phyloP scores from a whole-genome alignment of 1,140 invertebrate species.

The Agrypnia vestita region DNA sequence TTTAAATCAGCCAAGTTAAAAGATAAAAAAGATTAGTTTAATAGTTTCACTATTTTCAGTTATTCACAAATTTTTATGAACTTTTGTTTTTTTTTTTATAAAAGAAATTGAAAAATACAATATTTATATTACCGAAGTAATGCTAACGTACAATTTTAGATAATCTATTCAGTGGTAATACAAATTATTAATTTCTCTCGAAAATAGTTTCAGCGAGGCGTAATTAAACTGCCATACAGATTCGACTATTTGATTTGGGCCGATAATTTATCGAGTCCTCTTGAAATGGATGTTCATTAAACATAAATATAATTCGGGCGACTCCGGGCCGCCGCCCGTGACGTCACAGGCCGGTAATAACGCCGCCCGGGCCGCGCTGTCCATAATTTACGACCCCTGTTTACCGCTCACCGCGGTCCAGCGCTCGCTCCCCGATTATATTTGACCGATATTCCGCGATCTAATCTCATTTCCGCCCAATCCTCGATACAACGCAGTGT shows the following conservation, averaged over 20 bases:
- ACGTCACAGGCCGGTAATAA: constrained; percentile 22
- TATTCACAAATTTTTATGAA: too few relatives aligned
- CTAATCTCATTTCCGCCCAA: not conserved
- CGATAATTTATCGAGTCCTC: not conserved
- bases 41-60: too few relatives aligned
- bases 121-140: too few relatives aligned
- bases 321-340: not conserved
- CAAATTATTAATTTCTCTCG: too few relatives aligned
- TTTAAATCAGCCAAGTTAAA: too few relatives aligned
- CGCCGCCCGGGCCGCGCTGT: constrained; percentile 4
- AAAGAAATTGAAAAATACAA: too few relatives aligned
- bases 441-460: constrained; percentile 1
- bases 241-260: not conserved
- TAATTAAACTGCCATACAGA: too few relatives aligned
- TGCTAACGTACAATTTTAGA: too few relatives aligned
- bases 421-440: not conserved
- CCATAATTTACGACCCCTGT: constrained; percentile 30
- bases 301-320: not conserved
- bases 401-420: constrained; percentile 12
- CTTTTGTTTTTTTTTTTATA: too few relatives aligned
- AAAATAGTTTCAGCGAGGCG: too few relatives aligned
- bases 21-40: too few relatives aligned
- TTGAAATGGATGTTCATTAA: constrained; percentile 9
- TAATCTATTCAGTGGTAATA: too few relatives aligned
- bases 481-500: not conserved